Percentiles rank a stretch among this genome's conserved stretches.
These are phyloP conservation scores for Amphiprion ocellaris DNA, from an alignment of 2,113 vertebrate genomes.

Conservation along the genomic window DNA sequence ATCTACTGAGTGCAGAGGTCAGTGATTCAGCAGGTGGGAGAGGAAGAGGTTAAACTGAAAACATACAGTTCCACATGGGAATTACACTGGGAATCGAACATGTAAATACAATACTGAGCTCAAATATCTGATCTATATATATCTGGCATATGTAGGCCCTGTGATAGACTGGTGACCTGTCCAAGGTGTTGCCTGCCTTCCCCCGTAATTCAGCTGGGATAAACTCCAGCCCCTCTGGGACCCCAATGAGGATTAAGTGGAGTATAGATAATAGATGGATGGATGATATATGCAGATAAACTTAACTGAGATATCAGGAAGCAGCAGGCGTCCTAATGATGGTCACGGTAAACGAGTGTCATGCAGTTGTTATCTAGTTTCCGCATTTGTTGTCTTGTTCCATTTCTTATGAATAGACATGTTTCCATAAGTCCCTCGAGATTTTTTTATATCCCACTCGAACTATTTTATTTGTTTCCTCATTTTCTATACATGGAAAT, in stretches of 20 bases:
- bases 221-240: too few species aligned
- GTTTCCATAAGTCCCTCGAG: slow-evolving; percentile 4
- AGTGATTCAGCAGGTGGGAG: neutral
- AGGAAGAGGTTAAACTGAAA: slow-evolving; percentile 1
- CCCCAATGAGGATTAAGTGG: too few species aligned
- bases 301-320: neutral
- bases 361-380: neutral
- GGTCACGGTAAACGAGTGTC: neutral
- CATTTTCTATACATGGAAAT: slow-evolving; percentile 34
- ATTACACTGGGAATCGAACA: neutral
- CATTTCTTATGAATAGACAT: slow-evolving; percentile 2
- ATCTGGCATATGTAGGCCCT: too few species aligned
- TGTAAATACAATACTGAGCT: neutral
- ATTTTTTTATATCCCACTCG: neutral
- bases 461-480: slow-evolving; percentile 39
- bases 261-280: too few species aligned
- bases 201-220: too few species aligned
- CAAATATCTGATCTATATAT: neutral
- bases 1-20: slow-evolving; percentile 15
- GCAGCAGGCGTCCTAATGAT: neutral
- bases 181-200: too few species aligned
- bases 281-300: neutral
- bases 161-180: too few species aligned
- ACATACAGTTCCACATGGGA: neutral
- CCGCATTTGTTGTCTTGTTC: neutral